Evolutionary conservation across 2,113 vertebrate species (phyloP).

Genomic region (Solenodon paradoxus): DNA sequence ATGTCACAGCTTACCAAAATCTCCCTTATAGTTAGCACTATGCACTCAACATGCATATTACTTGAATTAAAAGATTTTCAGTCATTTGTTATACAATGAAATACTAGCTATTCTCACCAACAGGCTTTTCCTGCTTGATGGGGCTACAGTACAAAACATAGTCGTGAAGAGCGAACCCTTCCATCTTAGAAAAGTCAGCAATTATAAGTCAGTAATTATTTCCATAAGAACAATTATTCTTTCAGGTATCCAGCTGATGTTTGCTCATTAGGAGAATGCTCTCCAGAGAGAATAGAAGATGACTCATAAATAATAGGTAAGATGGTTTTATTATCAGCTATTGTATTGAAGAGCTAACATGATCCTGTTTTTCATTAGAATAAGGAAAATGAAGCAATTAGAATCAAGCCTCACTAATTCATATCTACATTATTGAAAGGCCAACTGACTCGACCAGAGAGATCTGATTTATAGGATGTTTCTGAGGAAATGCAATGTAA

Average conservation of each 20-base stretch:
- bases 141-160: conserved; percentile 10
- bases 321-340: conserved; percentile 69
- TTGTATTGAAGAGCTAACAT: conserved; percentile 57
- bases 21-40: background rate
- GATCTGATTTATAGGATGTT: conserved; percentile 50
- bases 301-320: conserved; percentile 59
- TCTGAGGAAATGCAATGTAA: conserved; percentile 34
- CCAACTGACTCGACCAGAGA: conserved; percentile 23
- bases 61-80: conserved; percentile 28
- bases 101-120: background rate
- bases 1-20: background rate
- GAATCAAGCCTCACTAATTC: conserved; percentile 49
- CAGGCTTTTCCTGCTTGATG: background rate
- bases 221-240: conserved; percentile 68
- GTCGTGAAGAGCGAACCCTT: conserved; percentile 19
- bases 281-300: conserved; percentile 62
- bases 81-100: conserved; percentile 43
- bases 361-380: conserved; percentile 53
- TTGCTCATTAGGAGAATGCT: conserved; percentile 72
- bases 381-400: conserved; percentile 68
- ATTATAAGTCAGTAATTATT: conserved; percentile 70
- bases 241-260: conserved; percentile 60
- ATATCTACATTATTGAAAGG: conserved; percentile 30
- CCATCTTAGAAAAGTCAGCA: conserved; percentile 33
- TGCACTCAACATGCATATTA: background rate